Conservation (phyloP, 64 coral and sea anemone genomes). For the Trachythela sp. region DNA sequence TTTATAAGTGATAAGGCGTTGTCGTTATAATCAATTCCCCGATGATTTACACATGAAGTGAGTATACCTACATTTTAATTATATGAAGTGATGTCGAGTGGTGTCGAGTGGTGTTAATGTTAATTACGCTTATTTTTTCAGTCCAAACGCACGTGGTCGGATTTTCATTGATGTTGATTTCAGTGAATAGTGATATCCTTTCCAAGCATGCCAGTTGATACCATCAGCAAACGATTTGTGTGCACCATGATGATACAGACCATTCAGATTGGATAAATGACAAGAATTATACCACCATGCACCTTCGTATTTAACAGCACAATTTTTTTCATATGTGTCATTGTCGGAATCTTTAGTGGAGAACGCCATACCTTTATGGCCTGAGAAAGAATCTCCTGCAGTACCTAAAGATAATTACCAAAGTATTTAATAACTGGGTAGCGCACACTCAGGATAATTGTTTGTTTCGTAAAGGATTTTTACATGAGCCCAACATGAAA, state of each 20-base stretch:
- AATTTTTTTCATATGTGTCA: background rate
- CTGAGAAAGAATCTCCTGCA: background rate
- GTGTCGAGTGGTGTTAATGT: no score
- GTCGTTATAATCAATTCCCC: no score
- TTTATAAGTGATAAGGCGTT: no score
- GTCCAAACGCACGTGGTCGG: background rate
- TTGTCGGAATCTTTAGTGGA: slow-evolving; percentile 6
- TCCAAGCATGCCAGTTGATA: background rate
- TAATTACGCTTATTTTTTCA: background rate
- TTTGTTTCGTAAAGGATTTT: no score
- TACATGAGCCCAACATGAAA: background rate
- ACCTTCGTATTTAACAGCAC: background rate
- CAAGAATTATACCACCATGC: background rate
- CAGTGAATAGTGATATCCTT: background rate
- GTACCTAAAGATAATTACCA: background rate
- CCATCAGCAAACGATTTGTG: slow-evolving; percentile 12
- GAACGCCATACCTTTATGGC: background rate
- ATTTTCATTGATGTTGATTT: background rate
- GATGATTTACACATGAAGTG: no score
- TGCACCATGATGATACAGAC: background rate
- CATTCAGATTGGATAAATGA: background rate
- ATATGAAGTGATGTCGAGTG: no score
- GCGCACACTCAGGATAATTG: no score
- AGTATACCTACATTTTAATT: no score
- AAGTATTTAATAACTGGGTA: no score